Evolutionary conservation across 1,140 invertebrate species (phyloP), one percentile per base, ranked within the genome.

Genomic region (Trichonephila clavata): DNA sequence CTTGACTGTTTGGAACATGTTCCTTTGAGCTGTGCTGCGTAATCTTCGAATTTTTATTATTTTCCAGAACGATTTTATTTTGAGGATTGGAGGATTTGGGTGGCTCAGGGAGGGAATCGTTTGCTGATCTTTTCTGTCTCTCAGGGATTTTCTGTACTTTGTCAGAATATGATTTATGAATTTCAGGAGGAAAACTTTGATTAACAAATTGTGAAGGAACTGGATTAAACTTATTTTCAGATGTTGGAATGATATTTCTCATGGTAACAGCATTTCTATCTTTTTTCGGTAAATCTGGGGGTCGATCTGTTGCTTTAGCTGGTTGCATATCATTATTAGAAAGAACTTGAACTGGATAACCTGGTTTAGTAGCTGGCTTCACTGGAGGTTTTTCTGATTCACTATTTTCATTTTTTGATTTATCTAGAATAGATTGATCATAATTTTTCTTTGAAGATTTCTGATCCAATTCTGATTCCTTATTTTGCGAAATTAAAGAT

Each of bases 271-370:
- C 39, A 43, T 21, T 68, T 71, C 86, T 93, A 14, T 87, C 68
- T 81, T 93, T 93, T 20, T 93, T 93, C 2, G 92, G 92, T 27
- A 93, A 65, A 13, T 71, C 86, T 60, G 92, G 92, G 13, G 92
- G 92, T 24, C 27, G 18, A 24, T 93, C 86, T 20, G 24, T 50
- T 32, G 18, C 8, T 61, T 20, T n/a, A 27, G 27, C 27, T 8
- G 77, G 20, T 60, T 90, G n/a, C 18, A 60, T 50, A 8, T 13
- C 63, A 71, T 27, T 27, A 63, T 77, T 84, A 27, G 60, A 5
- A 27, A 57, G 4, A 8, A 93, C 32, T 61, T 87, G 63, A 61
- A 93, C 84, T 80, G 92, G 84, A 81, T 80, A 93, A 21, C 92
- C 92, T 57, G 92, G 92, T 63, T 81, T 93, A 57, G 65, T 60